Conservation (phyloP, 2,113 vertebrate genomes). For the Spheniscus mendiculus region DNA sequence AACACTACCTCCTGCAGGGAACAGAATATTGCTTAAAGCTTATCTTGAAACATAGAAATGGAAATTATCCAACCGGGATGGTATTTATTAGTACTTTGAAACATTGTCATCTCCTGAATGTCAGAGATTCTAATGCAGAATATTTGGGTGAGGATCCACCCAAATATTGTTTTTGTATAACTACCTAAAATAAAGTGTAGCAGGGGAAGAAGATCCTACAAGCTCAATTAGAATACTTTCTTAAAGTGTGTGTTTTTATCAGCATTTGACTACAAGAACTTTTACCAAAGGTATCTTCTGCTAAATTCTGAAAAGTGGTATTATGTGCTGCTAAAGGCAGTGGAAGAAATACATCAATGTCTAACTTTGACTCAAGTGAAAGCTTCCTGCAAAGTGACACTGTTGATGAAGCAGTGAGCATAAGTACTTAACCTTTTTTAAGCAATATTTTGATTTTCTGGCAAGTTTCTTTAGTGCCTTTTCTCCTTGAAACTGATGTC, state of each 20-base stretch:
- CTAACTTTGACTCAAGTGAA: background rate
- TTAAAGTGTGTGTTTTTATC: background rate
- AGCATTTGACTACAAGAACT: background rate
- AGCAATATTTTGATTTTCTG: background rate
- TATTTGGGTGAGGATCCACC: background rate
- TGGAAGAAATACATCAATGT: background rate
- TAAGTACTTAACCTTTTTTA: background rate
- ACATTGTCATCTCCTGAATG: background rate
- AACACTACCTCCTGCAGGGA: background rate
- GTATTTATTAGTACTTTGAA: background rate
- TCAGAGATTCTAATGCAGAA: background rate
- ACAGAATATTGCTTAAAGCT: background rate
- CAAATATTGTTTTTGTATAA: fast-evolving
- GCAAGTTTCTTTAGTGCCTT: background rate
- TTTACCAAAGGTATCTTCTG: background rate
- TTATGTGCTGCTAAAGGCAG: background rate
- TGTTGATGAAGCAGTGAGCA: background rate
- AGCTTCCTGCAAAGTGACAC: background rate
- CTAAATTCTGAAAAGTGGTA: background rate
- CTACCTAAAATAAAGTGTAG: background rate
- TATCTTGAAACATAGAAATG: background rate
- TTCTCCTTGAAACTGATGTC: background rate
- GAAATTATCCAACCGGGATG: background rate
- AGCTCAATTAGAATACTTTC: background rate
- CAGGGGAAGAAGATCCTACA: background rate